Base-by-base conservation (phyloP, 64 coral and sea anemone genomes). In the Platygyra sinensis region DNA sequence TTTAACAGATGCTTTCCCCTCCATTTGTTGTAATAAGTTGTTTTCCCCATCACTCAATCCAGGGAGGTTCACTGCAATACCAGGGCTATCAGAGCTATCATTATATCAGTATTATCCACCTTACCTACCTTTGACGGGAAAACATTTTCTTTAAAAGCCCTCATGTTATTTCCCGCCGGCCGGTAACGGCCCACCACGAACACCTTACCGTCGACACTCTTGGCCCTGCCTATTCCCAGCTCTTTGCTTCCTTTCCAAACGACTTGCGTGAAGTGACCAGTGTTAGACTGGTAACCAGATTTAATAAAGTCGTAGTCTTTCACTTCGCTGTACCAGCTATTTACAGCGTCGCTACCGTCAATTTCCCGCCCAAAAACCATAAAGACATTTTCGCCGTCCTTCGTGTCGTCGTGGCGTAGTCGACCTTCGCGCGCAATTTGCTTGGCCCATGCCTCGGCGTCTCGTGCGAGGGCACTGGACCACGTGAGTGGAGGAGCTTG, bases 111-210 rank as follows among this genome's bases (percentile, higher is more conserved):
- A 25, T 24, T 69, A 10, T n/a, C 10, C 4, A 69, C 10, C 9
- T 69, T 15, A 60, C 74, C 24, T 18, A 83, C 89, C 46, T 90
- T 80, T 57, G 79, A 72, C 30, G 62, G 60, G 3, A 77, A 36
- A 22, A 92, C 74, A 30, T 92, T 92, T 30, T 92, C 90, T 17
- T 79, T 49, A 31, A 92, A 92, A 1, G 81, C 50, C 52, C 83
- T 79, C 72, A 92, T 75, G 42, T 79, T 92, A 52, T 92, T 92
- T 87, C 90, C 90, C 29, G 90, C 42, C 2, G 90, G 90, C 24
- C 74, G 72, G 75, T 92, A 92, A 32, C 90, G 90, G 33, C 52
- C 90, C 0, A 92, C 90, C 17, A 92, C 90, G 24, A 92, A 92
- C 30, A 79, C 64, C 22, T 92, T 87, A 42, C 90, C 83, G 50